These are phyloP conservation scores for Syrrhaptes paradoxus DNA, from an alignment of 2,113 vertebrate genomes.

Conservation along the genomic window DNA sequence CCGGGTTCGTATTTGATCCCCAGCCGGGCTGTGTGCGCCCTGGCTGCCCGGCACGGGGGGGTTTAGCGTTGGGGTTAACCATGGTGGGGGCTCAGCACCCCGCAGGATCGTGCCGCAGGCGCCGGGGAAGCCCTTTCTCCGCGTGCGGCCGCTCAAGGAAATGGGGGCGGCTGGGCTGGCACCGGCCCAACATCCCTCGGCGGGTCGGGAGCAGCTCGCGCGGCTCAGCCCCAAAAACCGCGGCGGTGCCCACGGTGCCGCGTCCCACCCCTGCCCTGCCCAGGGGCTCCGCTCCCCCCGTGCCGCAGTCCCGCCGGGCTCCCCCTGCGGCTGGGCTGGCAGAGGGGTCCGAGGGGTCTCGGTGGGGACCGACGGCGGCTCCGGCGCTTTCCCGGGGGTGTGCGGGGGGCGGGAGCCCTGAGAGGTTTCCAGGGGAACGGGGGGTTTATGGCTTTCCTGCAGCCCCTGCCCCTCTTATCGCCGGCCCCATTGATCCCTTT, in stretches of 20 bases:
- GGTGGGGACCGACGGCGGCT: accelerated
- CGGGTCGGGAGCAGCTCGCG: accelerated
- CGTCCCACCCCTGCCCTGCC: background rate
- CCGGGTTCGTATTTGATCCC: background rate
- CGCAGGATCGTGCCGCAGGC: accelerated
- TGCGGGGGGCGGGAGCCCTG: background rate
- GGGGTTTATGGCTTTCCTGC: constrained; percentile 19
- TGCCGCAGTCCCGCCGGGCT: accelerated
- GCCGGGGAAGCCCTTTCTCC: background rate
- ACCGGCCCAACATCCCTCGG: background rate
- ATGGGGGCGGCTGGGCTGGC: background rate
- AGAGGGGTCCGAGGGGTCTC: background rate
- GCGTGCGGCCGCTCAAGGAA: background rate
- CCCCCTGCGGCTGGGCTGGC: too few species aligned
- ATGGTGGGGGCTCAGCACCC: background rate
- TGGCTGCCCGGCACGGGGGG: background rate
- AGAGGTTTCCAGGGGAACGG: background rate
- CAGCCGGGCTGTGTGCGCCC: background rate
- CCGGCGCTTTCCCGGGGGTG: background rate
- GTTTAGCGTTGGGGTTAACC: background rate
- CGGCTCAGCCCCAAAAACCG: background rate
- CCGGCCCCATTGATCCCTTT: constrained; percentile 23
- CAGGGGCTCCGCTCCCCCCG: background rate
- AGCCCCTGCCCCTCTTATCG: background rate
- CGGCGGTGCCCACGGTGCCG: accelerated